Evolutionary conservation across 1,140 invertebrate species (phyloP).

Genomic region (Pseudomyrmex sp.): DNA sequence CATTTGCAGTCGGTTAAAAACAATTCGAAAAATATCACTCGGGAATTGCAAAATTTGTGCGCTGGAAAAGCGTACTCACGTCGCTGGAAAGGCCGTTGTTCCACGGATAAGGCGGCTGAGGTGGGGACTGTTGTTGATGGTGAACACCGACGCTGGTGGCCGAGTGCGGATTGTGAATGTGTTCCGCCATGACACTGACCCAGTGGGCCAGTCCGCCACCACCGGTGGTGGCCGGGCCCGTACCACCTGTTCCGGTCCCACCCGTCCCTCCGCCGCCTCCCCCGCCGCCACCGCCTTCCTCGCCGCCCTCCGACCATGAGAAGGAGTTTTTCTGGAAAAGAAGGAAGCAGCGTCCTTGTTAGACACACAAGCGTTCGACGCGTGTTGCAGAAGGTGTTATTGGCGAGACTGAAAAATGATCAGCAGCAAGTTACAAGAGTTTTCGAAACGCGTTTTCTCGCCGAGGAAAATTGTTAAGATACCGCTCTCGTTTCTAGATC

Average conservation of each 20-base stretch:
- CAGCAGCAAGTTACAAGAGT: no score
- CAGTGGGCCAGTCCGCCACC: constrained; percentile 87
- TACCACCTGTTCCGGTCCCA: constrained; percentile 77
- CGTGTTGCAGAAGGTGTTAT: no score
- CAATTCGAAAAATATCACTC: constrained; percentile 7
- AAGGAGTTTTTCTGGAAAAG: constrained; percentile 84
- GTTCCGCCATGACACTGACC: constrained; percentile 89
- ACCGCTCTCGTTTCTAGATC: no score
- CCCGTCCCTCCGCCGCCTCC: constrained; percentile 77
- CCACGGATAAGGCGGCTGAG: constrained; percentile 87
- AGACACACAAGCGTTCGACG: no score
- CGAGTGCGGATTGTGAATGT: constrained; percentile 87
- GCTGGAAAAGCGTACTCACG: constrained; percentile 80
- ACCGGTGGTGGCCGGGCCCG: constrained; percentile 77
- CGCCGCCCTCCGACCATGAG: constrained; percentile 84
- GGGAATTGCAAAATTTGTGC: background rate
- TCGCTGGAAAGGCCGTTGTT: constrained; percentile 86
- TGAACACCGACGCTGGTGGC: constrained; percentile 79
- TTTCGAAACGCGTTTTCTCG: no score
- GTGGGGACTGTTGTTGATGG: constrained; percentile 84
- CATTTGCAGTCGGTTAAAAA: background rate
- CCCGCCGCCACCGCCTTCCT: constrained; percentile 72
- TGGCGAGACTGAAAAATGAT: no score
- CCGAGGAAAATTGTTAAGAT: background rate
- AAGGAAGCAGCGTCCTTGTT: background rate